Evolutionary conservation across 2,113 vertebrate genomes (phyloP).

Genomic region (Hyla sarda): DNA sequence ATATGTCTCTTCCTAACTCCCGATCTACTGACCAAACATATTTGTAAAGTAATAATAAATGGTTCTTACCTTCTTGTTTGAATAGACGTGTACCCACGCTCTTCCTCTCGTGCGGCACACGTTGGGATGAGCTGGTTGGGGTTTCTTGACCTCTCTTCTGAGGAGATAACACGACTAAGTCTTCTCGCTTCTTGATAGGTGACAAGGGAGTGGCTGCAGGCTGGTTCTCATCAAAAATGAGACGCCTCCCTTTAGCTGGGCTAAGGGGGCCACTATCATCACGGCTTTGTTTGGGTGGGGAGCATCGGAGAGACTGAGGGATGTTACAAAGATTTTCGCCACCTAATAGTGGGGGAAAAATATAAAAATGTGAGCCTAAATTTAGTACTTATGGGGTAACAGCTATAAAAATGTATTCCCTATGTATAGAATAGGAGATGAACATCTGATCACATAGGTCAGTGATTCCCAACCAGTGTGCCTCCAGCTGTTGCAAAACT

Average conservation of each 20-base stretch:
- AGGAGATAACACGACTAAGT: fast-evolving
- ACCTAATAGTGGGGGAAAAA: slow-evolving; percentile 70
- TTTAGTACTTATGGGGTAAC: too few species aligned
- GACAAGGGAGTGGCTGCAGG: slow-evolving; percentile 51
- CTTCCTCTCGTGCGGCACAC: slow-evolving; percentile 41
- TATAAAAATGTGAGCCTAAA: too few species aligned
- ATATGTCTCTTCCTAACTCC: too few species aligned
- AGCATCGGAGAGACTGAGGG: slow-evolving; percentile 69
- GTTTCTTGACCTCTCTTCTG: slow-evolving; percentile 65
- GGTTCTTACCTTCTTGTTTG: slow-evolving; percentile 78
- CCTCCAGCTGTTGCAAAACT: too few species aligned
- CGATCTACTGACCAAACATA: too few species aligned
- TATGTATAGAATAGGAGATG: too few species aligned
- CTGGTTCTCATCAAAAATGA: slow-evolving; percentile 67
- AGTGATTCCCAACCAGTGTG: too few species aligned
- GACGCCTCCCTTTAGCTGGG: slow-evolving; percentile 63
- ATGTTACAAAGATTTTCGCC: slow-evolving; percentile 90
- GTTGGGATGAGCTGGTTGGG: slow-evolving; percentile 47
- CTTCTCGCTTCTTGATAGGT: slow-evolving; percentile 61
- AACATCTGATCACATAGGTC: too few species aligned
- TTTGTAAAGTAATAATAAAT: too few species aligned
- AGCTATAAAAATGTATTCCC: too few species aligned
- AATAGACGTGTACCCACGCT: slow-evolving; percentile 68
- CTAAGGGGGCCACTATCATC: slow-evolving; percentile 71
- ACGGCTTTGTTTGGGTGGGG: slow-evolving; percentile 84